phyloP scores from a whole-genome alignment of 2,888 invertebrate genomes.

The Epirrhoe alternata region DNA sequence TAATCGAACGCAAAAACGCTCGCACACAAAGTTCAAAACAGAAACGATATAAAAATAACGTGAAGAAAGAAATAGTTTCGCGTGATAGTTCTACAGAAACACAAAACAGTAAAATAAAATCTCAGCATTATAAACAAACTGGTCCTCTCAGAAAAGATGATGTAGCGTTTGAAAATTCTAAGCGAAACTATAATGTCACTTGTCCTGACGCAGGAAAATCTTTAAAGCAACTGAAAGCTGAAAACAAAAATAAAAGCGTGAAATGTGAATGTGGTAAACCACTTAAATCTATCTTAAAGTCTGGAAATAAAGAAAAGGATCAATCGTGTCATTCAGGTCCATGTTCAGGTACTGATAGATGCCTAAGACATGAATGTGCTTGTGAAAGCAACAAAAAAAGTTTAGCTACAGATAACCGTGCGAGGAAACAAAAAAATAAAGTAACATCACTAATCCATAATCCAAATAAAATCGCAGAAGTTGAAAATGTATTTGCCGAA shows the following conservation, averaged over 20 bases:
- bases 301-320: constrained; percentile 5
- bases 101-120: constrained; percentile 6
- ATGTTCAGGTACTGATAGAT: constrained; percentile 3
- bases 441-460: not conserved
- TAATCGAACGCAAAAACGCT: not conserved
- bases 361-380: constrained; percentile 4
- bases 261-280: not conserved
- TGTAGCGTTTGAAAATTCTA: constrained; percentile 8
- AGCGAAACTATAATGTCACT: constrained; percentile 7
- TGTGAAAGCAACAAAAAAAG: not conserved
- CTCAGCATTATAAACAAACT: constrained; percentile 10
- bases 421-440: constrained; percentile 13
- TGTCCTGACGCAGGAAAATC: not conserved
- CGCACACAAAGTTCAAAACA: not conserved
- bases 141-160: not conserved
- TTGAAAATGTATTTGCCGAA: constrained; percentile 24
- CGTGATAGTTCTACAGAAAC: not conserved
- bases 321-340: constrained; percentile 3
- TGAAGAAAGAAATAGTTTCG: not conserved
- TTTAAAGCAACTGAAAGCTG: not conserved
- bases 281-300: not conserved
- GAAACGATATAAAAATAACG: not conserved
- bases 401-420: not conserved
- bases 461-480: not conserved
- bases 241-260: not conserved